These are phyloP conservation scores for Drosophila subquinaria DNA, from an alignment of 2,888 invertebrate genomes.

Conservation along the genomic window DNA sequence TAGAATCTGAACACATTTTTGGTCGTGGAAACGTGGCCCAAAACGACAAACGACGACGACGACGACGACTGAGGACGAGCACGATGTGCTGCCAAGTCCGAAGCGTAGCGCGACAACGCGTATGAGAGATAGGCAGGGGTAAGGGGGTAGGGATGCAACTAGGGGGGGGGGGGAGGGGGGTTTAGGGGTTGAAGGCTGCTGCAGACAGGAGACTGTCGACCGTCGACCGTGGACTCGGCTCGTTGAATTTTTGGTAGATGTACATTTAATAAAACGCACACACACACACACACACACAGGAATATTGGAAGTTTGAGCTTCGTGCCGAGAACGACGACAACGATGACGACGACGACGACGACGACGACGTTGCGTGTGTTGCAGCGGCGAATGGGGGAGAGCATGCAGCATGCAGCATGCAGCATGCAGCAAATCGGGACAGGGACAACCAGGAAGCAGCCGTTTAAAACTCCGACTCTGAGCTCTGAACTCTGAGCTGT, in stretches of 20 bases:
- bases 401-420: conserved; percentile 14
- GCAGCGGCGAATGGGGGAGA: conserved; percentile 21
- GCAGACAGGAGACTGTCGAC: conserved; percentile 5
- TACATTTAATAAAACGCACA: conserved; percentile 68
- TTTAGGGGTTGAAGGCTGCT: not conserved
- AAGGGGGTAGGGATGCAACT: not conserved
- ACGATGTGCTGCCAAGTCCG: conserved; percentile 16
- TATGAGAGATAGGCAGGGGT: not conserved
- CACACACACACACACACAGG: conserved; percentile 29
- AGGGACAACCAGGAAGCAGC: conserved; percentile 35
- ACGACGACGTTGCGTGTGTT: conserved; percentile 22
- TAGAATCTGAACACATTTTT: conserved; percentile 62
- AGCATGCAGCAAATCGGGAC: conserved; percentile 6
- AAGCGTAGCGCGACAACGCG: conserved; percentile 15
- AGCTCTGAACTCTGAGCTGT: conserved; percentile 1
- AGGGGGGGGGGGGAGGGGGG: not conserved
- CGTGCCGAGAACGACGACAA: conserved; percentile 22
- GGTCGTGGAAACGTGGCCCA: conserved; percentile 32
- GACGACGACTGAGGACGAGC: conserved; percentile 7
- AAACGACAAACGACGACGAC: conserved; percentile 14
- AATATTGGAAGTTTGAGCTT: conserved; percentile 59
- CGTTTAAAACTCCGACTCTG: conserved; percentile 20
- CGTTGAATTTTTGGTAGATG: conserved; percentile 57
- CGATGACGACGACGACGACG: not conserved
- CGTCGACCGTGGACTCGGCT: conserved; percentile 25